Base-by-base conservation (phyloP, 2,113 vertebrate species). In the Pterophyllum scalare region DNA sequence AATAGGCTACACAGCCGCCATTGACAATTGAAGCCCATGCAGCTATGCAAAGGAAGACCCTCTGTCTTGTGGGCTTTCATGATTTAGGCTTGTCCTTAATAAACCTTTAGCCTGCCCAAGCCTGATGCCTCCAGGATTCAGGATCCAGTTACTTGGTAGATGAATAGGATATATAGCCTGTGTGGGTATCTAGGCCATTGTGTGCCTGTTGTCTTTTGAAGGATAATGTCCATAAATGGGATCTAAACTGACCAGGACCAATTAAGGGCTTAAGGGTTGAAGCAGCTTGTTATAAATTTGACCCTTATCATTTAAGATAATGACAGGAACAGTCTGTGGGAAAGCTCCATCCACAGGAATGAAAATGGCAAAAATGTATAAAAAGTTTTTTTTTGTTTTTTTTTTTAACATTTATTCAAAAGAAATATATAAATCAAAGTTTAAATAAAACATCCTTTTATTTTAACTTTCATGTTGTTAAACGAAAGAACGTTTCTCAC, bases 201-300 rank as follows among this genome's bases (percentile, higher is more conserved):
- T 93, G 77, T 77, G 62, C 79, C 54, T 84, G 79, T 91, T 94
- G 85, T 94, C 80, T 91, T 89, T 94, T 82, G 91, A 76, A 93
- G 79, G 83, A 85, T 89, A 88, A 91, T 91, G 85, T 90, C 86
- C 90, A 90, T 86, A 95, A 92, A 93, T 91, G 77, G 83, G 79
- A 91, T 86, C 87, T 87, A 92, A 92, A 90, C 87, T 91, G 79
- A 92, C 82, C 87, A 79, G 60, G 75, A 83, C 88, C 89, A 91
- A 94, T 95, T 94, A 94, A 91, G 83, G 80, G 87, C 87, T 91
- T 86, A 91, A 26, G 65, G 57, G 76, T 79, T 87, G 74, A 89
- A 90, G 61, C 70, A 3, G 22, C 80, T 85, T 57, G 62, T 87
- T 84, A 78, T 94, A 82, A 92, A 90, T 54, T 64, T 86, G 88